phyloP scores from a whole-genome alignment of 2,888 invertebrate species.

The Stenodema calcarata region DNA sequence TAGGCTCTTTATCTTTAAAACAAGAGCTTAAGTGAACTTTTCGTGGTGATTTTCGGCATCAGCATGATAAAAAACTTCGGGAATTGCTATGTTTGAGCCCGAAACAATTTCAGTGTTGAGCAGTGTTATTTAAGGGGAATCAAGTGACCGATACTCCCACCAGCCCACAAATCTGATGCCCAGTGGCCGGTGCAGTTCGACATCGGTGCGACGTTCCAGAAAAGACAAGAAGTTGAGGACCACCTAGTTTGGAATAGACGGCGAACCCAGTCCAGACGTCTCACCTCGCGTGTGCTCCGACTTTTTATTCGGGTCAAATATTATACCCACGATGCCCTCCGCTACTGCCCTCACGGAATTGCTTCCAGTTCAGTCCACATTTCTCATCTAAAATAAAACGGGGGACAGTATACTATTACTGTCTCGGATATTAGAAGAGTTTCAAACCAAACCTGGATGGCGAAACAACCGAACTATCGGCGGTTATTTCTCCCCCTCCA shows the following conservation, averaged over 20 bases:
- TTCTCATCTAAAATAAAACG: neutral
- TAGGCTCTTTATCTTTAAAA: too few species aligned
- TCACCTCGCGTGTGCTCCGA: conserved; percentile 31
- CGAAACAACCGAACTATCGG: neutral
- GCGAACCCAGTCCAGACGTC: neutral
- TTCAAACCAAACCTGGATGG: neutral
- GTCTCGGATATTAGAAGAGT: neutral
- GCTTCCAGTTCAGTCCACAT: neutral
- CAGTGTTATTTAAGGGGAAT: neutral
- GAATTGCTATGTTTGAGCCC: too few species aligned
- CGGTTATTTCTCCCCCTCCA: neutral
- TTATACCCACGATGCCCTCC: neutral
- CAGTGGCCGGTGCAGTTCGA: neutral
- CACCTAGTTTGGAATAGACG: conserved; percentile 3
- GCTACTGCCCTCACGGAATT: neutral
- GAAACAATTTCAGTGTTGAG: too few species aligned
- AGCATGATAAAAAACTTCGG: neutral
- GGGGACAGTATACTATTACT: neutral
- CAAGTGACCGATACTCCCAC: neutral
- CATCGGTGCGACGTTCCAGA: conserved; percentile 1
- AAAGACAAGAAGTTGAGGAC: conserved; percentile 23
- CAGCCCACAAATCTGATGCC: too few species aligned
- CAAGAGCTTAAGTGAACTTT: too few species aligned
- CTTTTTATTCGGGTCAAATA: conserved; percentile 31
- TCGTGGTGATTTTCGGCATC: too few species aligned